phyloP scores from a whole-genome alignment of 2,797 vertebrate genomes.

The Huso huso region DNA sequence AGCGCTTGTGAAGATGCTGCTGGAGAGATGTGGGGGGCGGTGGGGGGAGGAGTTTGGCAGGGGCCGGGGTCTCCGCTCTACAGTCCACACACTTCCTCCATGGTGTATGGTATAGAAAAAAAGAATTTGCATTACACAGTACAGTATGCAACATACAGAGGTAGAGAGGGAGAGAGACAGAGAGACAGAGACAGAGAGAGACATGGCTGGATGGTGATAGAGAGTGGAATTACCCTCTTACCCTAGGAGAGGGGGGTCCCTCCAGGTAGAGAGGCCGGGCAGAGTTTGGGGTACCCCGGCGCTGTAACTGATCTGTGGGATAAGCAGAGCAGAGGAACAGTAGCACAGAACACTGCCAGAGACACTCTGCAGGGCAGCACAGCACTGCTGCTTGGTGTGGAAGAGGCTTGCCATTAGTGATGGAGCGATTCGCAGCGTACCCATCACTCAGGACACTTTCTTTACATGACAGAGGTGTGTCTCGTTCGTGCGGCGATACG shows the following conservation, averaged over 20 bases:
- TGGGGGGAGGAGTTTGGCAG: not conserved
- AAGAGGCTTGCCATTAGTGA: conserved; percentile 13
- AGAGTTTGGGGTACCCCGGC: conserved; percentile 24
- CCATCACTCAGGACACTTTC: not conserved
- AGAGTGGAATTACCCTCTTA: conserved; percentile 39
- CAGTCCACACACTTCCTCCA: not conserved
- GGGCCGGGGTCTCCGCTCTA: not conserved
- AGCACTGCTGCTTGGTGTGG: conserved; percentile 2
- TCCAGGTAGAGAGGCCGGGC: conserved; percentile 33
- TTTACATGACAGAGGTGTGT: not conserved
- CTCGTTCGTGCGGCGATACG: not conserved
- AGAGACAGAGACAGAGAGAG: conserved; percentile 14
- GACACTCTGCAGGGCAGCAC: conserved; percentile 4
- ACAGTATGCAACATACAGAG: conserved; percentile 17
- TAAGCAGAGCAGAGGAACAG: conserved; percentile 37
- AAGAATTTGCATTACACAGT: conserved; percentile 15
- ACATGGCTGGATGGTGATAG: conserved; percentile 31
- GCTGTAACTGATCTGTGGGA: conserved; percentile 39
- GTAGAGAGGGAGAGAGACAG: too few species aligned
- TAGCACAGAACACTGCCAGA: conserved; percentile 15
- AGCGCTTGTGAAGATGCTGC: not conserved
- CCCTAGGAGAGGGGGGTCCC: conserved; percentile 35
- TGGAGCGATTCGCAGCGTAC: not conserved
- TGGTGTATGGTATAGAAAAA: conserved; percentile 11
- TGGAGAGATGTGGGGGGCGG: too few species aligned